Evolutionary conservation across 2,888 invertebrate genomes (phyloP), one percentile per base, ranked within the genome.

Genomic region (Nomada ferruginata): DNA sequence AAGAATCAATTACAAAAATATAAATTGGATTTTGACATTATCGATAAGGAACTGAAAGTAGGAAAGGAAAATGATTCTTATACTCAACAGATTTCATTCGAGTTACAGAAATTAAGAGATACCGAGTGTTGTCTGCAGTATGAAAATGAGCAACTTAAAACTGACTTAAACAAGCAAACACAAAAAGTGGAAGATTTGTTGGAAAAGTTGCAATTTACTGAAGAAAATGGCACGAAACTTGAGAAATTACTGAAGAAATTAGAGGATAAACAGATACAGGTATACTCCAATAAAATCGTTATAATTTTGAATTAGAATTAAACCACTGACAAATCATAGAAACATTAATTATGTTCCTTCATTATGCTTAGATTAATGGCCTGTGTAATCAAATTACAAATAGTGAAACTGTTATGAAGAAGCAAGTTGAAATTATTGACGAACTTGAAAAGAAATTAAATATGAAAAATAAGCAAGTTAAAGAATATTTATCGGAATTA

Each of bases 21-120:
- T 57, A 84, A 89, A 87, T 75, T 88, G 20, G 89, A 91, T 76
- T 83, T 92, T 61, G 89, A 91, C 44, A 82, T 90, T n/a, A 88
- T 91, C 42, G 88, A 89, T 57, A 85, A 89, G 26, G 90, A 91
- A 82, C 79, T 91, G 63, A 86, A 85, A 70, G 84, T 83, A 73
- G 87, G 88, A 47, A 83, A 76, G 52, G 76, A 83, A 26, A 78
- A 75, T 26, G 77, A 82, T 3, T 61, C 26, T 64, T 73, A 76
- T 26, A 23, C 78, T 10, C 63, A 79, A 18, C 74, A 81, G 70
- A 70, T 84, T 72, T 66, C 77, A 18, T 69, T 50, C 9, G 85
- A 84, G 76, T 66, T 80, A 29, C 69, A 69, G 47, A 83, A 84
- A 42, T 44, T 73, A 9, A 83, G 79, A 47, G 68, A 84, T 42